These are phyloP conservation scores for Acridotheres tristis DNA, from an alignment of 2,797 vertebrate genomes.

Conservation along the genomic window DNA sequence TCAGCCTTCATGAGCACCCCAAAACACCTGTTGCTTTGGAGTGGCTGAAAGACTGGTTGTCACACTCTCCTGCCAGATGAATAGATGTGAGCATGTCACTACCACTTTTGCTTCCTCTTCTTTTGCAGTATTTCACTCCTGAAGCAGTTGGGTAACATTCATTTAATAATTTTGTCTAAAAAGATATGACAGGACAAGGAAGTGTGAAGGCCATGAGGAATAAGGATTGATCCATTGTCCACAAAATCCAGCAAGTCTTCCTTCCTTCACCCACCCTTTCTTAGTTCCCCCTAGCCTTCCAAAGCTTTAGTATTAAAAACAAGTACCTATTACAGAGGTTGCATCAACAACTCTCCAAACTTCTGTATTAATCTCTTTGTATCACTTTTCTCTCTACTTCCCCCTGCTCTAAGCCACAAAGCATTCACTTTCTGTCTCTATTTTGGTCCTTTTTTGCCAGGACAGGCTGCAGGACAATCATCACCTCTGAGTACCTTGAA, in stretches of 20 bases:
- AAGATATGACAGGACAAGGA: neutral
- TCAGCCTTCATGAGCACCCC: neutral
- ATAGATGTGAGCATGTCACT: neutral
- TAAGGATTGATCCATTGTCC: neutral
- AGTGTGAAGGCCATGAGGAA: neutral
- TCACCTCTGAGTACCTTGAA: neutral
- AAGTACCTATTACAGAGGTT: neutral
- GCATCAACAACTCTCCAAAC: neutral
- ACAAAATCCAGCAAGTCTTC: neutral
- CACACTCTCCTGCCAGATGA: neutral
- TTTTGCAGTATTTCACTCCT: neutral
- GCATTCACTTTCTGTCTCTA: neutral
- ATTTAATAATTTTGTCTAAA: neutral
- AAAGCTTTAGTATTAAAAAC: neutral
- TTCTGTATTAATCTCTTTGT: neutral
- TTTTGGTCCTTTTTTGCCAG: neutral
- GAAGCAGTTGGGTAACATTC: neutral
- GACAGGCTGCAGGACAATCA: neutral
- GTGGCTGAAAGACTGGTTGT: neutral
- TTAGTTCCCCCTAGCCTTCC: neutral
- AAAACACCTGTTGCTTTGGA: neutral
- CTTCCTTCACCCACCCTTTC: neutral
- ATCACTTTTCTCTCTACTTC: neutral
- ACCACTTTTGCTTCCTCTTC: neutral
- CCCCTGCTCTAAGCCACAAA: neutral